A percentile compares a stretch with the other conserved stretches of the same genome.
These are phyloP conservation scores for Arrhamphus sclerolepis DNA, from an alignment of 2,797 vertebrate genomes.

Conservation along the genomic window DNA sequence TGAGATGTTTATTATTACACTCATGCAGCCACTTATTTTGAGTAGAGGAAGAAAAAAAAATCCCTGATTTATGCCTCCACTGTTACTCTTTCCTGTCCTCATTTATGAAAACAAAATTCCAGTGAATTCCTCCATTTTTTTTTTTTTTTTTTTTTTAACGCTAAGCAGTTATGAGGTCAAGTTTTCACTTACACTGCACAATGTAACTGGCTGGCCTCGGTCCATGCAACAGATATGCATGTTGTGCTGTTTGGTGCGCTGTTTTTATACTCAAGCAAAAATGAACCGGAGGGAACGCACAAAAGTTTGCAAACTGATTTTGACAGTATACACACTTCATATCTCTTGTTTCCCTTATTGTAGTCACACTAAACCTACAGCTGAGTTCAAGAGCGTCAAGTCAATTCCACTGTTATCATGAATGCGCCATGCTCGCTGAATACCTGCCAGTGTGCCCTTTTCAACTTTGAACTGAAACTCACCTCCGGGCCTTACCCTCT, in stretches of 20 bases:
- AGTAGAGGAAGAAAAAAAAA: slow-evolving; percentile 39
- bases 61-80: slow-evolving; percentile 71
- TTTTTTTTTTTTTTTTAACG: too few relatives aligned
- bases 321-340: slow-evolving; percentile 69
- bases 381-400: slow-evolving; percentile 51
- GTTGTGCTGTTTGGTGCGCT: slow-evolving; percentile 23
- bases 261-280: slow-evolving; percentile 20
- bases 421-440: slow-evolving; percentile 67
- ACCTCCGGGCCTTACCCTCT: slow-evolving; percentile 70
- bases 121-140: slow-evolving; percentile 71
- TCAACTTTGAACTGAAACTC: slow-evolving; percentile 82
- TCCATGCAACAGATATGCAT: slow-evolving; percentile 5
- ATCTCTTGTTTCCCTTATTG: slow-evolving; percentile 39
- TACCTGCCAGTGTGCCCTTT: slow-evolving; percentile 75
- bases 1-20: slow-evolving; percentile 79
- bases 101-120: slow-evolving; percentile 77
- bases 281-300: slow-evolving; percentile 27
- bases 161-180: slow-evolving; percentile 68
- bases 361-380: slow-evolving; percentile 65
- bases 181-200: slow-evolving; percentile 67
- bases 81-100: slow-evolving; percentile 73
- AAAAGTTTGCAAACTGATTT: slow-evolving; percentile 57
- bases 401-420: slow-evolving; percentile 62
- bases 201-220: slow-evolving; percentile 30
- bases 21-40: slow-evolving; percentile 67